Evolutionary conservation across 2,113 vertebrate species (phyloP).

Genomic region (Shinisaurus crocodilurus): DNA sequence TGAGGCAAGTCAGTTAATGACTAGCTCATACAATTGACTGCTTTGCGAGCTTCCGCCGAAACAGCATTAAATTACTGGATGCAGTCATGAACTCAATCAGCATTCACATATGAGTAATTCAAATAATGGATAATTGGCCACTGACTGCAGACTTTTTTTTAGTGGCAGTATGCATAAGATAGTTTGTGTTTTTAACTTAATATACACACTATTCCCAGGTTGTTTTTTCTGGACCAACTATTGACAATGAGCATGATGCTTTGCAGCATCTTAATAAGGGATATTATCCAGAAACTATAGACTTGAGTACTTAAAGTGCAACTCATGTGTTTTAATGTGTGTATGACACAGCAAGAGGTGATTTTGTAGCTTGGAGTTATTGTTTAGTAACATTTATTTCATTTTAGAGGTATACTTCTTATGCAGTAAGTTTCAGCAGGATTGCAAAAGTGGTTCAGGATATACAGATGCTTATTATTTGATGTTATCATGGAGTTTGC

Average conservation of each 20-base stretch:
- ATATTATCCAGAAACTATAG: neutral
- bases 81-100: slow-evolving; percentile 63
- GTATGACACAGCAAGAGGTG: neutral
- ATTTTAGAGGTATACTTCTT: neutral
- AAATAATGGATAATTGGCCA: slow-evolving; percentile 27
- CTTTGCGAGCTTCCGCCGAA: slow-evolving; percentile 47
- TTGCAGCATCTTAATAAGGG: neutral
- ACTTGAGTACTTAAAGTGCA: neutral
- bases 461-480: neutral
- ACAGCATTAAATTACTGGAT: slow-evolving; percentile 57
- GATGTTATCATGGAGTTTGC: neutral
- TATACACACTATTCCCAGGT: neutral
- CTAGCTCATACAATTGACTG: slow-evolving; percentile 49
- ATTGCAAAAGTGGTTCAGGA: neutral
- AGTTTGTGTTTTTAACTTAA: neutral
- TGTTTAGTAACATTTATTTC: neutral
- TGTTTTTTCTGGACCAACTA: neutral
- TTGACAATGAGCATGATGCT: neutral
- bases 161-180: neutral
- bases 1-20: slow-evolving; percentile 62
- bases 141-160: slow-evolving; percentile 7
- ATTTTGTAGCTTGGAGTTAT: neutral
- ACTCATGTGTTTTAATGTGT: neutral
- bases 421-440: neutral
- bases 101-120: slow-evolving; percentile 55